Evolutionary conservation across 2,797 vertebrate species (phyloP).

Genomic region (Mastacembelus armatus): DNA sequence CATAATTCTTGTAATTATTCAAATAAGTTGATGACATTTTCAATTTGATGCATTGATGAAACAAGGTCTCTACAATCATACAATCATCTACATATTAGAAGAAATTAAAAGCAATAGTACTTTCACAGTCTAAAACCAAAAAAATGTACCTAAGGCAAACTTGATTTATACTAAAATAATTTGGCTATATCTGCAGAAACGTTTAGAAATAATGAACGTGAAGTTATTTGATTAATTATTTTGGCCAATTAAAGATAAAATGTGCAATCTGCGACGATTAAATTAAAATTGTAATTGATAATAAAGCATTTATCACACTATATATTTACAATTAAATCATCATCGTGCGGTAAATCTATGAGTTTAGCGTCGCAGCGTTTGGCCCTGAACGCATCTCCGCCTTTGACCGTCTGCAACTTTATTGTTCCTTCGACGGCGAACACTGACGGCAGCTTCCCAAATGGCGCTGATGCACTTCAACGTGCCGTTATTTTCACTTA

Average conservation of each 20-base stretch:
- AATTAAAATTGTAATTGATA: no score
- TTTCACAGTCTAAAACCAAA: neutral
- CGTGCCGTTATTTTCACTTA: conserved; percentile 68
- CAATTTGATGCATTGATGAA: neutral
- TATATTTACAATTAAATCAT: neutral
- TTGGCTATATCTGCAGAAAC: neutral
- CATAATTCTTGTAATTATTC: no score
- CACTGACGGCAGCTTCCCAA: conserved; percentile 80
- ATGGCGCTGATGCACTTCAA: conserved; percentile 82
- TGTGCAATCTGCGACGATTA: neutral
- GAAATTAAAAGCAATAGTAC: no score
- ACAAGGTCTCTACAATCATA: neutral
- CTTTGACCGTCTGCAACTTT: conserved; percentile 75
- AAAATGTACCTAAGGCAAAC: neutral
- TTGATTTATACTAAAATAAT: neutral
- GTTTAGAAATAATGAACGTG: neutral
- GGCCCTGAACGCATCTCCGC: conserved; percentile 35
- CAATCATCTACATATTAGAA: neutral
- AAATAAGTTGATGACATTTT: neutral
- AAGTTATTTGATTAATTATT: no score
- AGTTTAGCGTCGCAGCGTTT: neutral
- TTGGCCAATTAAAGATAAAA: no score
- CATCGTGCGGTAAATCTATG: neutral
- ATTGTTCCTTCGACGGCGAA: conserved; percentile 77
- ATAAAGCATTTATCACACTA: no score